A percentile compares a stretch with the other conserved stretches of the same genome.
Evolutionary conservation across 2,797 vertebrate species (phyloP).

Genomic region (Crenuchus spilurus): DNA sequence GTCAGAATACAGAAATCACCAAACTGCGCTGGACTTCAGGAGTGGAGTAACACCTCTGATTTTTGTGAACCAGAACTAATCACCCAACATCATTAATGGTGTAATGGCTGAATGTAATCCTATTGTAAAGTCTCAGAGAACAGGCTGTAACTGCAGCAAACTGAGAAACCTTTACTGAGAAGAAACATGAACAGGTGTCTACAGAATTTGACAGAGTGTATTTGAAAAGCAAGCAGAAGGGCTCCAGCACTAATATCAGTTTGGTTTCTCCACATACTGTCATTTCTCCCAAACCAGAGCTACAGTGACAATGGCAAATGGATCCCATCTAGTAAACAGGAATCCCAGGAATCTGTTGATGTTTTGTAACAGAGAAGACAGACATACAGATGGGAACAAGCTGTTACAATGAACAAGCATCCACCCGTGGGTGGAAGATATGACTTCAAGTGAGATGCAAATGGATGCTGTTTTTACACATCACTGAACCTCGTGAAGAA

Average conservation of each 20-base stretch:
- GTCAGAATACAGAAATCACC: too few relatives aligned
- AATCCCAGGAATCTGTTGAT: conserved; percentile 76
- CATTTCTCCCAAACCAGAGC: conserved; percentile 78
- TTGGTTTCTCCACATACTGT: conserved; percentile 67
- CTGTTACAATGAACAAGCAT: conserved; percentile 29
- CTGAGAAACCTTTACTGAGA: too few relatives aligned
- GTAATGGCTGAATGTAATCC: too few relatives aligned
- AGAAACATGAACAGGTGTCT: too few relatives aligned
- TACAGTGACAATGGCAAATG: conserved; percentile 77
- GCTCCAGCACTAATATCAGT: conserved; percentile 6
- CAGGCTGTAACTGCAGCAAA: too few relatives aligned
- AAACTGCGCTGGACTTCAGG: too few relatives aligned
- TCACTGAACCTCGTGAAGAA: neutral
- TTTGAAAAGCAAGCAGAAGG: too few relatives aligned
- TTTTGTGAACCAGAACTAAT: too few relatives aligned
- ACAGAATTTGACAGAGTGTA: too few relatives aligned
- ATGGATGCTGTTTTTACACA: conserved; percentile 1
- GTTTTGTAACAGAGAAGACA: conserved; percentile 61
- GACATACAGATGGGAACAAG: conserved; percentile 23
- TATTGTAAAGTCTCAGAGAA: too few relatives aligned
- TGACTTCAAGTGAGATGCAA: neutral
- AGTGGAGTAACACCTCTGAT: too few relatives aligned
- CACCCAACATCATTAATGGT: too few relatives aligned
- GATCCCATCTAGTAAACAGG: conserved; percentile 75
- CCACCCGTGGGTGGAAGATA: neutral